Base-by-base conservation (phyloP, 2,888 invertebrate genomes). In the Reticulitermes lucifugus region DNA sequence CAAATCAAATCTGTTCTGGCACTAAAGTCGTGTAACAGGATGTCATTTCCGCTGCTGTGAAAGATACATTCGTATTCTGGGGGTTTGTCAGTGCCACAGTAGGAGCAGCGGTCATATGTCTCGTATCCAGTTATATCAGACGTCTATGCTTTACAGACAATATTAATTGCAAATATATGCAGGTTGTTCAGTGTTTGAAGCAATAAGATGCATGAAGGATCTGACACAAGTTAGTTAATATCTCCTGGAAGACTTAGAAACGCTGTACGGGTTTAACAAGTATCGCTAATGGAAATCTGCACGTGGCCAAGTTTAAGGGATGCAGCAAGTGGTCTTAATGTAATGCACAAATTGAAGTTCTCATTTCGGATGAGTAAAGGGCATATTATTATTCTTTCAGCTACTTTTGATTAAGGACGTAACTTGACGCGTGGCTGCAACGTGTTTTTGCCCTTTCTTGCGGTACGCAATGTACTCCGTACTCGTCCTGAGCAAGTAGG, bases 281-380 rank as follows among this genome's bases (percentile, higher is more conserved):
- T 25, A 71, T 25, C 35, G 71, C 71, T 71, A 71, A 71, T 71
- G 71, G 71, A 71, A 71, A 71, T 29, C 35, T 21, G 14, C 60
- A 60, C 12, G 21, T 1, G 21, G n/a, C 60, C 60, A n/a, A 60
- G 60, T 1, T 60, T 9, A 12, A 21, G n/a, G 14, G 14, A 5
- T 71, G 35, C 71, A 71, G 9, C 71, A 71, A 71, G 35, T 71
- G 71, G 71, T 18, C 35, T 71, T 35, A 71, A 71, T 71, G 71
- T 71, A 25, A 29, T 35, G 25, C 70, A 70, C 70, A 70, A n/a
- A n/a, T 18, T 2, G 7, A 71, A 71, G n/a, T 71, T 71, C 71
- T 71, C 71, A 71, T 71, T 71, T 71, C n/a, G 71, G 71, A 71
- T 0, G 71, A 25, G 71, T 71, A 25, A 29, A 71, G 71, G 71